phyloP scores from a whole-genome alignment of 1,140 invertebrate genomes.

The Asobara japonica region DNA sequence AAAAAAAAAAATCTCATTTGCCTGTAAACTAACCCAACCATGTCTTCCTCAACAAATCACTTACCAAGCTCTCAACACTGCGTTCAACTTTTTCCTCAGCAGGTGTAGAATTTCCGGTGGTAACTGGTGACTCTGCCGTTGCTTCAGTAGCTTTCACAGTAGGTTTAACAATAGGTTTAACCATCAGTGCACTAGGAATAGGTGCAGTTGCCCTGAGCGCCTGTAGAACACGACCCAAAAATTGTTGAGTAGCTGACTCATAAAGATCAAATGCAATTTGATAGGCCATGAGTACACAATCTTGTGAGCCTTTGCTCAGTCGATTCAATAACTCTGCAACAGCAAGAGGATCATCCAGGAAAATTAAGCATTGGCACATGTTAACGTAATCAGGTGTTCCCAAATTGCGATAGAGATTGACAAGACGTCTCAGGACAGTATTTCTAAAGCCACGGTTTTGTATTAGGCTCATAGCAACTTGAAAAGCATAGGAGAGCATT shows the following conservation, averaged over 20 bases:
- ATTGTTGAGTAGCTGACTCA: constrained; percentile 98
- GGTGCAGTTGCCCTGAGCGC: constrained; percentile 85
- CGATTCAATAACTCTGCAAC: constrained; percentile 93
- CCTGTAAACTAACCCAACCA: too few relatives aligned
- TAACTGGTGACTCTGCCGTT: constrained; percentile 44
- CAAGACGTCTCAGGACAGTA: constrained; percentile 87
- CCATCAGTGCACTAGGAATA: constrained; percentile 77
- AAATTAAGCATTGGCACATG: constrained; percentile 97
- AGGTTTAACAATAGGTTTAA: constrained; percentile 76
- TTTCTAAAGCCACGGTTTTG: constrained; percentile 94
- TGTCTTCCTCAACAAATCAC: constrained; percentile 31
- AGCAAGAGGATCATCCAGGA: constrained; percentile 90
- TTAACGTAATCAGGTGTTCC: constrained; percentile 93
- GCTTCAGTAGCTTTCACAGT: constrained; percentile 52
- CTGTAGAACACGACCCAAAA: constrained; percentile 88
- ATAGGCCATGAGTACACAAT: constrained; percentile 89
- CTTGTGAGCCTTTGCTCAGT: constrained; percentile 82
- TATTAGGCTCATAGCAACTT: constrained; percentile 95
- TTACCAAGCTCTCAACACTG: constrained; percentile 65
- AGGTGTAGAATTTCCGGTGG: constrained; percentile 61
- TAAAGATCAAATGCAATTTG: constrained; percentile 99
- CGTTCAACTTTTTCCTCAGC: constrained; percentile 63
- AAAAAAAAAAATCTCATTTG: too few relatives aligned
- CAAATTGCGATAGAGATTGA: constrained; percentile 87
- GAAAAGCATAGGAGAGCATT: constrained; percentile 95